phyloP scores from a whole-genome alignment of 2,113 vertebrate species.

The Mugil cephalus region DNA sequence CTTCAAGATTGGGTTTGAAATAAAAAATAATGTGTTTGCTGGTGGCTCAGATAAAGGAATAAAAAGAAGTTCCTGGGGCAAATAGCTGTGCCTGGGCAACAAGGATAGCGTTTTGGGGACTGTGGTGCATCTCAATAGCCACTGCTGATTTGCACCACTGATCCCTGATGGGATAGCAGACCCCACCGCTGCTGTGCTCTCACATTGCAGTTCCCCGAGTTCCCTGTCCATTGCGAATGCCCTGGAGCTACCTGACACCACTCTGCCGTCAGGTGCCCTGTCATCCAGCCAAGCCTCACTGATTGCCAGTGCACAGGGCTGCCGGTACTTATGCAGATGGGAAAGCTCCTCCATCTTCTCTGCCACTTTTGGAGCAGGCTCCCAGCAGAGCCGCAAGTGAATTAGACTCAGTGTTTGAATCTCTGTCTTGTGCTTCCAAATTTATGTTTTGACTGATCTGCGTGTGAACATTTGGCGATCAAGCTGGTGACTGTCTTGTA shows the following conservation, averaged over 20 bases:
- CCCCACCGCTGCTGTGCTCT: conserved; percentile 30
- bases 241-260: conserved; percentile 72
- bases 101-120: conserved; percentile 38
- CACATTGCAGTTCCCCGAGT: conserved; percentile 35
- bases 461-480: conserved; percentile 25
- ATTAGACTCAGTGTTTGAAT: conserved; percentile 29
- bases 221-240: conserved; percentile 53
- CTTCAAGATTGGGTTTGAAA: conserved; percentile 45
- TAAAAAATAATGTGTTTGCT: conserved; percentile 25
- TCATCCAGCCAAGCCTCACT: conserved; percentile 72
- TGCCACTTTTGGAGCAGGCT: conserved; percentile 50
- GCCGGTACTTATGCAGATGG: conserved; percentile 69
- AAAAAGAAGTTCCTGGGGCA: conserved; percentile 32
- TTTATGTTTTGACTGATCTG: conserved; percentile 29
- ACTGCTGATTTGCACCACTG: conserved; percentile 69
- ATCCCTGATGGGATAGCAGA: conserved; percentile 66
- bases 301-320: conserved; percentile 57
- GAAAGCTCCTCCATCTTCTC: conserved; percentile 59
- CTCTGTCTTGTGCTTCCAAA: conserved; percentile 8
- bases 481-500: conserved; percentile 26
- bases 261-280: conserved; percentile 71
- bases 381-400: conserved; percentile 41
- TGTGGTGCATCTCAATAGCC: conserved; percentile 54
- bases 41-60: conserved; percentile 29
- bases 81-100: conserved; percentile 34